Evolutionary conservation across 2,113 vertebrate genomes (phyloP).

Genomic region (Lanius collurio): DNA sequence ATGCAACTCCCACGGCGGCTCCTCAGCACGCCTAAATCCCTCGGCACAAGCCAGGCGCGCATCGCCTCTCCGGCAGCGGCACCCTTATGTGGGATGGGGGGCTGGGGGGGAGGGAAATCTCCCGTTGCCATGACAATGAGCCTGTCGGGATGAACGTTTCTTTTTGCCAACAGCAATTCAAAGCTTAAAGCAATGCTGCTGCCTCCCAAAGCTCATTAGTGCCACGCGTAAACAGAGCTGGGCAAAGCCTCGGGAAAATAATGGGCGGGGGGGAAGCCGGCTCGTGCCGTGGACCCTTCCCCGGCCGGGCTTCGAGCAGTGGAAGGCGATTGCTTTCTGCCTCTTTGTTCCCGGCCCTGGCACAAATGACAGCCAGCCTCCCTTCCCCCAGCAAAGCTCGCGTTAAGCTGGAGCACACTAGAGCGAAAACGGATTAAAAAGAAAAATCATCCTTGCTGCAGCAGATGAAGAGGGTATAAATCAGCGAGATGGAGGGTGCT

Average conservation of each 20-base stretch:
- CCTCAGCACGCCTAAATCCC: background rate
- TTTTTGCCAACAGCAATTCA: background rate
- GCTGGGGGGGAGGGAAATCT: background rate
- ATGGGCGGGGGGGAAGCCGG: background rate
- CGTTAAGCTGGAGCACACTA: background rate
- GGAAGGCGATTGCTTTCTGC: background rate
- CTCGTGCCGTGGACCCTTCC: background rate
- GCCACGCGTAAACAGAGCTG: background rate
- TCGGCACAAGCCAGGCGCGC: fast-evolving
- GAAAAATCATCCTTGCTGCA: background rate
- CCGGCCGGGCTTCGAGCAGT: background rate
- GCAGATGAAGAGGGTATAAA: background rate
- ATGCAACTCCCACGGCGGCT: fast-evolving
- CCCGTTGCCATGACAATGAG: slow-evolving; percentile 54
- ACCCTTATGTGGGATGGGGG: background rate
- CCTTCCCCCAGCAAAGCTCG: slow-evolving; percentile 9
- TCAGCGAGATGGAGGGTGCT: background rate
- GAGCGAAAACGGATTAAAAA: slow-evolving; percentile 12
- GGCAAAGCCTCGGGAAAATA: background rate
- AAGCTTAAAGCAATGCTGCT: background rate
- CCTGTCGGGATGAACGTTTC: slow-evolving; percentile 2
- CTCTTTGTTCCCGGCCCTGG: background rate
- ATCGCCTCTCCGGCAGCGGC: background rate
- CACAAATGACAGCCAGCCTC: background rate
- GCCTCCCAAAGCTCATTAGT: background rate